Evolutionary conservation across 2,113 vertebrate species (phyloP), one percentile per base, ranked within the genome.

Genomic region (Glaucidium brasilianum): DNA sequence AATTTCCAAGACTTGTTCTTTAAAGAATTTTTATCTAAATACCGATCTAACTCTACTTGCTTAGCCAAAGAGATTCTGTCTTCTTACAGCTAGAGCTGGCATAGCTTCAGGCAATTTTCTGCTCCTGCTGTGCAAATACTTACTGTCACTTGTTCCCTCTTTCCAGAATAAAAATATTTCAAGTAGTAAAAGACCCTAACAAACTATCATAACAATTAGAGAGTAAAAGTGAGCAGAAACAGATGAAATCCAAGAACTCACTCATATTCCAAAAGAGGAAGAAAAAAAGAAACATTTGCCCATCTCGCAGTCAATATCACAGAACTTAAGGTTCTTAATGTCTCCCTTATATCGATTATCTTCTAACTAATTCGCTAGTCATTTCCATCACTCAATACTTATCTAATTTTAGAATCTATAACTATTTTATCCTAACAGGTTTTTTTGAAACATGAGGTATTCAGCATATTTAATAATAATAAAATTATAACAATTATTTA

Each of bases 381-480:
- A 93, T 96, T 95, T 96, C 67, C 71, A 76, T 83, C 71, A 69
- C n/a, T 96, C 85, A 59, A 93, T 93, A 73, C 23, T 92, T 83
- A 82, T 5, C 5, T 68, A 66, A 88, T 95, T 94, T 85, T 67
- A 66, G 10, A 56, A 18, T 45, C 43, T 64, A 5, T 47, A 94
- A 49, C 5, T 93, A 53, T 76, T 93, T 82, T 68, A 78, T 82
- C 37, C 29, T 6, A 66, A 88, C 71, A n/a, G 21, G 43, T 85
- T 92, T 72, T 92, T 93, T 85, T 90, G 12, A 88, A 91, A 35
- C 35, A 69, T 35, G 29, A 80, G 19, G 15, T 49, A 79, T 82
- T 72, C 69, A 78, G 21, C 11, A 37, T 60, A 59, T 53, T 73
- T 77, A 73, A 43, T 47, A 78, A 35, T 77, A 85, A 81, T 50